phyloP scores from a whole-genome alignment of 2,888 invertebrate species.

The Acronicta leporina region DNA sequence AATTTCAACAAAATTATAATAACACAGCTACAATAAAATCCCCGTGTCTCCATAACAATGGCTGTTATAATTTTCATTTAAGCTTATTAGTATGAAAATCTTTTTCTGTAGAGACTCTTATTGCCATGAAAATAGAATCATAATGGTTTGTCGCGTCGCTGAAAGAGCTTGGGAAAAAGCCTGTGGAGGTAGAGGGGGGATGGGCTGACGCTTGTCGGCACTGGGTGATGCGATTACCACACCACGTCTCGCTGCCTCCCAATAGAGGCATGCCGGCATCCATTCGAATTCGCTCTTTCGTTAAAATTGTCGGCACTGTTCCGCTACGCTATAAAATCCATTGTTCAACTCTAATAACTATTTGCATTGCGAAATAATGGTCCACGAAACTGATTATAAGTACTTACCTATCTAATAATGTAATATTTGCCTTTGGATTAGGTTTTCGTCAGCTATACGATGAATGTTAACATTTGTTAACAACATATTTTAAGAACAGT shows the following conservation, averaged over 20 bases:
- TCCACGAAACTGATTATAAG: slow-evolving; percentile 76
- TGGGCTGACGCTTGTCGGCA: slow-evolving; percentile 63
- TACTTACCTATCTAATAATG: slow-evolving; percentile 4
- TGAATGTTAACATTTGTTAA: neutral
- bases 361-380: slow-evolving; percentile 78
- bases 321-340: slow-evolving; percentile 83
- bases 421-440: slow-evolving; percentile 25
- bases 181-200: slow-evolving; percentile 58
- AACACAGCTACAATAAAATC: slow-evolving; percentile 40
- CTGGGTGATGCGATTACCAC: slow-evolving; percentile 91
- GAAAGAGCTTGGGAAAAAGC: slow-evolving; percentile 73
- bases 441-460: slow-evolving; percentile 27
- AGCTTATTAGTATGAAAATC: slow-evolving; percentile 77
- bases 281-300: slow-evolving; percentile 82
- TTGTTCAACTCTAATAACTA: slow-evolving; percentile 87
- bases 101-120: slow-evolving; percentile 70
- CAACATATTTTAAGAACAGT: too few species aligned
- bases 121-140: slow-evolving; percentile 85
- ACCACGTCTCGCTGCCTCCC: slow-evolving; percentile 90
- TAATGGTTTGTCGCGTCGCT: slow-evolving; percentile 86
- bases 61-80: slow-evolving; percentile 63
- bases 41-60: slow-evolving; percentile 55
- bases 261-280: slow-evolving; percentile 82
- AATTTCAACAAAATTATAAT: neutral
- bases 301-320: slow-evolving; percentile 86